Evolutionary conservation across 2,797 vertebrate genomes (phyloP), one percentile per base, ranked within the genome.

Genomic region (Margarornis squamiger): DNA sequence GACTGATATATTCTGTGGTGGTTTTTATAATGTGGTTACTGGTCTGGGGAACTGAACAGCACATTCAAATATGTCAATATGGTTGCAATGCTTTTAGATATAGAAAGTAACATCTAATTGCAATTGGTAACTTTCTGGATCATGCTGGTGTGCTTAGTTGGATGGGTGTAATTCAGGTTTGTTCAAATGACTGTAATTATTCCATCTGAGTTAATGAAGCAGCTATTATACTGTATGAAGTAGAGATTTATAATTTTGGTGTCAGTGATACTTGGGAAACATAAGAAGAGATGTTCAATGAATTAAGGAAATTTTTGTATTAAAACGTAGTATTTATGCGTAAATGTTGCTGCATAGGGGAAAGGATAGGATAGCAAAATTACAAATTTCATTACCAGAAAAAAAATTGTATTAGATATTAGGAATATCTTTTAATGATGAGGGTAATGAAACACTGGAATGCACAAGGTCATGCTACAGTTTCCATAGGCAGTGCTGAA

Each of bases 201-300:
- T 87, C 49, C 76, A 51, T 58, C 62, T 86, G 62, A 95, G 76
- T 95, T 94, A 95, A 90, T 84, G 90, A 92, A 95, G 78, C 91
- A 86, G 65, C 61, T 84, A 89, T 94, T 95, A 80, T 45, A 89
- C 63, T 90, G 91, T 55, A 76, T 59, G 82, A 92, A 96, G 70
- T 34, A 90, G 51, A 93, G 68, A 79, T 94, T 95, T 90, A 54
- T 80, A 52, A 90, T 78, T 95, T 87, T 74, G 57, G 15, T 34
- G 5, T 79, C 61, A 66, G 63, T 57, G 87, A 61, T 94, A 67
- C 30, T 77, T 67, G 22, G 30, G 49, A 90, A 93, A 71, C 57
- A 83, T 77, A 59, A n/a, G 73, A 85, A 82, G 46, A 78, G 8
- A 7, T 59, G 29, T 36, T 67, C 24, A 65, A 4, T 86, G 30